A percentile compares a stretch with the other conserved stretches of the same genome.
phyloP scores from a whole-genome alignment of 2,797 vertebrate genomes.

The Phoxinus dragarum region DNA sequence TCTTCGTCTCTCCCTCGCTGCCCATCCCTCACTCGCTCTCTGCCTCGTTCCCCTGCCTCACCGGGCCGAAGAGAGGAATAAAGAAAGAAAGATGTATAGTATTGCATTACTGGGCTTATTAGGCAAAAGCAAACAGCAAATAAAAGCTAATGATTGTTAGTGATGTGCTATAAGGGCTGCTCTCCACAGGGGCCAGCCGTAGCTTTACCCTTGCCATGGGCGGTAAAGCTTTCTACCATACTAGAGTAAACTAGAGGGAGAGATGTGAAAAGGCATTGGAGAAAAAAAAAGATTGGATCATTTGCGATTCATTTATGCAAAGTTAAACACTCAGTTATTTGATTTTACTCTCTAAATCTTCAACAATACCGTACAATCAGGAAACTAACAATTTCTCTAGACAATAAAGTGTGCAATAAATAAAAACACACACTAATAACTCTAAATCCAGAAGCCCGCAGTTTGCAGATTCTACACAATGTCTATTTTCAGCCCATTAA shows the following conservation, averaged over 20 bases:
- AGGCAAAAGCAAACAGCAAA: constrained; percentile 60
- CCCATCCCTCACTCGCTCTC: constrained; percentile 28
- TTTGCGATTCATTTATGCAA: constrained; percentile 6
- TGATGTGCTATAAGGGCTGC: constrained; percentile 52
- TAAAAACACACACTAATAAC: not conserved
- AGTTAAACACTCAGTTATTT: constrained; percentile 2
- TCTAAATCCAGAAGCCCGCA: not conserved
- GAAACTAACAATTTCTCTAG: not conserved
- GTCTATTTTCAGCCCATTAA: constrained; percentile 24
- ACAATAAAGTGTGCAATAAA: not conserved
- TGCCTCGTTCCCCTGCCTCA: constrained; percentile 25
- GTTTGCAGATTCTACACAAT: constrained; percentile 24
- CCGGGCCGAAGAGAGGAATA: constrained; percentile 40
- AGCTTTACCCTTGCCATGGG: constrained; percentile 62
- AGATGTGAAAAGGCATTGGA: constrained; percentile 20
- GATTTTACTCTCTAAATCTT: not conserved
- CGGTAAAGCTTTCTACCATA: constrained; percentile 31
- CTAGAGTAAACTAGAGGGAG: constrained; percentile 3
- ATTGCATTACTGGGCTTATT: constrained; percentile 57
- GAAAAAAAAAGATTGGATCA: not conserved
- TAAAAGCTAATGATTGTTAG: constrained; percentile 62
- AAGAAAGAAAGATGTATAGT: constrained; percentile 50
- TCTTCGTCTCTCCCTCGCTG: constrained; percentile 53
- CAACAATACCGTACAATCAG: not conserved
- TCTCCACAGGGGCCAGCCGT: constrained; percentile 52